Conservation (phyloP, 2,888 invertebrate genomes). For the Trypoxylon attenuatum region DNA sequence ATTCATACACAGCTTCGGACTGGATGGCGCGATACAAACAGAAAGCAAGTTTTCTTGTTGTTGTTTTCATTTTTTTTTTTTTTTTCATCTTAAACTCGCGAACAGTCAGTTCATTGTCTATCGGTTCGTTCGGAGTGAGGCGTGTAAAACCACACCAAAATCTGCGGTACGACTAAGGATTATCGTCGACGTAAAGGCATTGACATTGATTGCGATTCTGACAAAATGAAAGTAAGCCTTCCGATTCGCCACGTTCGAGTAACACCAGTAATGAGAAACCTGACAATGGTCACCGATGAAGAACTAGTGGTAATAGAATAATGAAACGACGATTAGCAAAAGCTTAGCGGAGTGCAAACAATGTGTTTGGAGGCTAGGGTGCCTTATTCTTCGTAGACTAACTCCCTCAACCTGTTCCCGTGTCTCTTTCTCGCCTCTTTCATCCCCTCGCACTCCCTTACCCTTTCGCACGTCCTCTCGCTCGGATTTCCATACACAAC, state of each 20-base stretch:
- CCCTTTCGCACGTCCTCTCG: no score
- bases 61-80: no score
- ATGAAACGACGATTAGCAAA: constrained; percentile 66
- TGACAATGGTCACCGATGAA: constrained; percentile 55
- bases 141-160: constrained; percentile 65
- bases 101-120: constrained; percentile 43
- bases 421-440: constrained; percentile 37
- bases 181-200: constrained; percentile 48
- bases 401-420: constrained; percentile 45
- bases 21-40: constrained; percentile 26
- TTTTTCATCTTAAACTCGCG: constrained; percentile 38
- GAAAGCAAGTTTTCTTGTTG: constrained; percentile 17
- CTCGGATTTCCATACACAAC: no score
- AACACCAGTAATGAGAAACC: constrained; percentile 46
- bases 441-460: constrained; percentile 30
- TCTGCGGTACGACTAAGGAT: constrained; percentile 53
- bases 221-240: constrained; percentile 40
- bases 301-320: constrained; percentile 61
- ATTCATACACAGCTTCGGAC: constrained; percentile 23
- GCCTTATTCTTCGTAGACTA: constrained; percentile 63
- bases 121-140: constrained; percentile 53
- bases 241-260: constrained; percentile 29
- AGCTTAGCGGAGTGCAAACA: constrained; percentile 85
- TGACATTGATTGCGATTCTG: constrained; percentile 38
- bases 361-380: constrained; percentile 90